Conservation (phyloP, 2,888 invertebrate species). For the Eupithecia subfuscata region DNA sequence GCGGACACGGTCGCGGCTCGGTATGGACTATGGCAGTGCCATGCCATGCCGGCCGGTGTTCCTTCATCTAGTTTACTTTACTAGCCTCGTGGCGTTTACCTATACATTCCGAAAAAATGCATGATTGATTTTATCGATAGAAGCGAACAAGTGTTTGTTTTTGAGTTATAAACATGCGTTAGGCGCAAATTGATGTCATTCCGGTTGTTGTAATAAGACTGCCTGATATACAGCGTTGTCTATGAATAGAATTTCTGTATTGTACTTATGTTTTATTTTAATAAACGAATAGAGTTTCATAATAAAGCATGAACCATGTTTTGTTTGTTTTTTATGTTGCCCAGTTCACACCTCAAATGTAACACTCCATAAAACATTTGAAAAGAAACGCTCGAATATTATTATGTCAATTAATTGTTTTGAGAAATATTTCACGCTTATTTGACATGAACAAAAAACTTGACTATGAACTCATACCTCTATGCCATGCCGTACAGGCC, state of each 20-base stretch:
- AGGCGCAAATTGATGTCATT: slow-evolving; percentile 4
- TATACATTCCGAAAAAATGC: slow-evolving; percentile 38
- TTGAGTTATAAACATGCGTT: background rate
- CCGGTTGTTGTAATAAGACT: background rate
- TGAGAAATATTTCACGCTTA: slow-evolving; percentile 26
- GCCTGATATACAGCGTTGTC: background rate
- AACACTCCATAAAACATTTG: slow-evolving; percentile 13
- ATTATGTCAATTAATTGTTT: slow-evolving; percentile 18
- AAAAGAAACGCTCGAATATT: slow-evolving; percentile 6
- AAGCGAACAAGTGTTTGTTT: slow-evolving; percentile 1
- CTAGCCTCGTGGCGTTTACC: slow-evolving; percentile 44
- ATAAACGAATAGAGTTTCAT: background rate
- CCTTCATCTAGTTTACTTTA: slow-evolving; percentile 46
- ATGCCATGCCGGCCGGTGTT: slow-evolving; percentile 45
- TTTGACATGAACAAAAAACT: background rate
- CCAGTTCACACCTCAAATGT: slow-evolving; percentile 23
- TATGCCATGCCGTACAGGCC: background rate
- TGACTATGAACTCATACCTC: background rate
- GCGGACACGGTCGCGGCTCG: slow-evolving; percentile 64
- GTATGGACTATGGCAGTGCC: slow-evolving; percentile 66
- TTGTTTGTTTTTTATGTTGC: background rate
- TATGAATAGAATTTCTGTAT: background rate
- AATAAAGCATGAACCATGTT: background rate
- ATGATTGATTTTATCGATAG: slow-evolving; percentile 27
- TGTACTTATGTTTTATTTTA: background rate